Base-by-base conservation (phyloP, 2,888 invertebrate species). In the Keiferia lycopersicella region DNA sequence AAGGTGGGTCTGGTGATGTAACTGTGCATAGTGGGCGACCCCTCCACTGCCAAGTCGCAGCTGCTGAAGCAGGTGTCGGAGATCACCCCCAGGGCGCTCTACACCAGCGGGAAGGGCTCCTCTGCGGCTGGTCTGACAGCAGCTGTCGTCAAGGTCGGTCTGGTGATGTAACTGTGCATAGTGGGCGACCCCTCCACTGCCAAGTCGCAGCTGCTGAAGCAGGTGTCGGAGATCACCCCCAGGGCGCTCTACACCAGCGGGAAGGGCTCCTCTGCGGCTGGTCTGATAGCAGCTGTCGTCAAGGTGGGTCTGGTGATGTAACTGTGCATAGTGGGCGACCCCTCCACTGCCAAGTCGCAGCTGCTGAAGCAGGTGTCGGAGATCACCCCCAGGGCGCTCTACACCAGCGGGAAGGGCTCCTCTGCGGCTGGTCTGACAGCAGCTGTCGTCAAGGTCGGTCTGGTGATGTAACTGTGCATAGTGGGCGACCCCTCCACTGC, bases 121-220 rank as follows among this genome's bases (percentile, higher is more conserved):
- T 96, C 96, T 1, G 99, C 99, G 0, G 99, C 99, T 61, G 99
- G 99, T 93, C 93, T 99, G 59, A 99, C 99, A 0, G 99, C 99
- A 0, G 99, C 99, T 18, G 99, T 99, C 0, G 99, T 99, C 0
- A 95, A 94, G 88, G 92, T 91, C 74, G 30, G 26, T 26, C 26
- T 1, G 6, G n/a, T n/a, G 2, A 26, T 26, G 26, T 26, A 26
- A 6, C 26, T 99, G 66, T 99, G 99, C 79, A 95, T 99, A 70
- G 99, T 99, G 0, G 99, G 99, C 2, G 99, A 99, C 91, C 99
- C 99, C 0, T 98, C 98, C 82, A 99, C 99, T 0, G 99, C 99
- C 30, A 99, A 99, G 85, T 98, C 98, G 0, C 99, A 99, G 83
- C 94, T 99, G 71, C 92, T 99, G 51, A 98, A 99, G 89, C 98